Conservation (phyloP, 2,113 vertebrate species). For the Prunella fulvescens region DNA sequence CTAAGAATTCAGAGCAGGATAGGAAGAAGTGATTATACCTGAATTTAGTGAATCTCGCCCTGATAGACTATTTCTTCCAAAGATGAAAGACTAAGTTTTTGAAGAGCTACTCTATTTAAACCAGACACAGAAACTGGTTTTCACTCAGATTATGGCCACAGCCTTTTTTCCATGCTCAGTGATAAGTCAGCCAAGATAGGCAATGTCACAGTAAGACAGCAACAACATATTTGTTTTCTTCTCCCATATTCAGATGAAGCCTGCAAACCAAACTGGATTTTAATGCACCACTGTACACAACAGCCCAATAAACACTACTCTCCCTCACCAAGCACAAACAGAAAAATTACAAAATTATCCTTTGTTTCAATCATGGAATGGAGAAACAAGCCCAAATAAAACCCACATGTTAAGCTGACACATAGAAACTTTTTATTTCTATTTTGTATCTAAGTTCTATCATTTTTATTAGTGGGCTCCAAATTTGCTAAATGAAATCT, state of each 20-base stretch:
- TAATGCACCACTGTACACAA: neutral
- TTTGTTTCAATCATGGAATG: neutral
- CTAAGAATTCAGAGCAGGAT: neutral
- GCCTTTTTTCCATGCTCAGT: neutral
- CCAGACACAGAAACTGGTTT: neutral
- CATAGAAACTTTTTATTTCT: neutral
- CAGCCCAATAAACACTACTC: neutral
- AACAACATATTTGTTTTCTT: neutral
- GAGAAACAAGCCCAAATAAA: constrained; percentile 4
- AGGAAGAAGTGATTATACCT: neutral
- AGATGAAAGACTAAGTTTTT: neutral
- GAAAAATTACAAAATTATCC: neutral
- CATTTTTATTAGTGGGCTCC: neutral
- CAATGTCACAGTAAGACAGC: neutral
- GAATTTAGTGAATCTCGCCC: neutral
- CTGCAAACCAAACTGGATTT: neutral
- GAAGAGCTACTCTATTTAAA: neutral
- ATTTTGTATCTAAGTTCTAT: neutral
- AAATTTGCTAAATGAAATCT: constrained; percentile 22
- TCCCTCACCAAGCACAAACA: neutral
- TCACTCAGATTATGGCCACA: neutral
- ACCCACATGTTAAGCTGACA: neutral
- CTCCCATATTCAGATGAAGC: neutral
- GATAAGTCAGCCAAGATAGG: neutral
- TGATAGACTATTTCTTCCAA: neutral